Conservation (phyloP, 2,888 invertebrate genomes). For the Bellardia pandia region DNA sequence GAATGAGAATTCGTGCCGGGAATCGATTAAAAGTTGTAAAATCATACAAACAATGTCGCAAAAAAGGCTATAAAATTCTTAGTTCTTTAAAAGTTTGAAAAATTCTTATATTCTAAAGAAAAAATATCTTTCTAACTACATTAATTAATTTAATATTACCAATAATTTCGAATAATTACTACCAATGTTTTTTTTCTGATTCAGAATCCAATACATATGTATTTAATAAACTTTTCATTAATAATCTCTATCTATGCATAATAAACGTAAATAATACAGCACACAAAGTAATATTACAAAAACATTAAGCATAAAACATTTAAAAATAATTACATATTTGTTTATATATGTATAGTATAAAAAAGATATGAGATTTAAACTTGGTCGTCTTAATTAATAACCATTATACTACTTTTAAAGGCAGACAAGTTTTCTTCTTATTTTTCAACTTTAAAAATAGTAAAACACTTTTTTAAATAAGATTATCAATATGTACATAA, state of each 20-base stretch:
- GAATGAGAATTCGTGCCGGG: no score
- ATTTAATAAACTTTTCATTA: neutral
- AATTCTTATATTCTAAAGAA: no score
- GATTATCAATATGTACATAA: conserved; percentile 7
- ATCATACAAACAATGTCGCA: no score
- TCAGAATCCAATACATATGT: neutral
- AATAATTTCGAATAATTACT: no score
- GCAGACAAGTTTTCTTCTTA: conserved; percentile 52
- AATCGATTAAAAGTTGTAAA: no score
- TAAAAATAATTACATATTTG: neutral
- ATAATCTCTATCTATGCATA: conserved; percentile 19
- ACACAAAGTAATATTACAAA: conserved; percentile 31
- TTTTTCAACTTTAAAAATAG: conserved; percentile 17
- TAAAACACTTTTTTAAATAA: conserved; percentile 13
- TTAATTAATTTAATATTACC: no score
- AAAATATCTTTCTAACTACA: no score
- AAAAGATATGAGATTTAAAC: conserved; percentile 38
- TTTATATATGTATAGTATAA: conserved; percentile 3
- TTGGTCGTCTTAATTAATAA: conserved; percentile 20
- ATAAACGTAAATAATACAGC: conserved; percentile 23
- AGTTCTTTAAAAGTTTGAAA: no score
- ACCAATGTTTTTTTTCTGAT: neutral
- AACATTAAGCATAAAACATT: neutral
- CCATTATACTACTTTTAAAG: conserved; percentile 41
- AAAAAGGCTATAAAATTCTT: no score